Base-by-base conservation (phyloP, 2,888 invertebrate genomes). In the Poecilobothrus nobilitatus region DNA sequence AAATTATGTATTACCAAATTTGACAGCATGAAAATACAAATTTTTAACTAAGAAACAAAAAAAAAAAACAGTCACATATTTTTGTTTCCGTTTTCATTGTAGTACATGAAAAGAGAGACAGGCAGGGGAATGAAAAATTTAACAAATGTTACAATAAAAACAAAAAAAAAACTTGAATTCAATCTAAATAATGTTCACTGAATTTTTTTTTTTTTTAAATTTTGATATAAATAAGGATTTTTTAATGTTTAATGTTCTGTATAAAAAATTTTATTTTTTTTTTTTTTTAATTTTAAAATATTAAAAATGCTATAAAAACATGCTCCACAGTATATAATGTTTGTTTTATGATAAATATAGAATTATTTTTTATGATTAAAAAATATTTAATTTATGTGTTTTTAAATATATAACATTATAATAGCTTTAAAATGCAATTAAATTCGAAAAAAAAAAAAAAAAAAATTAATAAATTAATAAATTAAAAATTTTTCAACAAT, bases 361-460 rank as follows among this genome's bases (percentile, higher is more conserved):
- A 53, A 53, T 53, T 41, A 2, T 41, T 15, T 12, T 41, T 53
- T 18, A 53, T 53, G 53, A 18, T 53, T 15, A 53, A 53, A 53
- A 18, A 18, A 53, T 12, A 18, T 53, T 53, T 27, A 6, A 53
- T 18, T 18, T 15, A 41, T 12, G 53, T 53, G 53, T 18, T 41
- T 41, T 41, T 12, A 12, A 41, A 69, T 66, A 72, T 69, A 70
- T 72, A 68, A 66, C 3, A 33, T n/a, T n/a, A 27, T 27, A 4
- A 5, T 15, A 67, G 72, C 73, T 70, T 73, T 73, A 1, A 53
- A 73, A 74, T 73, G 70, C 70, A 72, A 71, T 61, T 64, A 65
- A 27, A 71, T 69, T 73, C 72, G 71, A 66, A 67, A 74, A 74
- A 71, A 27, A 74, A 73, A 74, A 66, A 67, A 74, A 74, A 71